These are phyloP conservation scores for Stenotaenia linearis DNA, from an alignment of 2,888 invertebrate species.

Conservation along the genomic window DNA sequence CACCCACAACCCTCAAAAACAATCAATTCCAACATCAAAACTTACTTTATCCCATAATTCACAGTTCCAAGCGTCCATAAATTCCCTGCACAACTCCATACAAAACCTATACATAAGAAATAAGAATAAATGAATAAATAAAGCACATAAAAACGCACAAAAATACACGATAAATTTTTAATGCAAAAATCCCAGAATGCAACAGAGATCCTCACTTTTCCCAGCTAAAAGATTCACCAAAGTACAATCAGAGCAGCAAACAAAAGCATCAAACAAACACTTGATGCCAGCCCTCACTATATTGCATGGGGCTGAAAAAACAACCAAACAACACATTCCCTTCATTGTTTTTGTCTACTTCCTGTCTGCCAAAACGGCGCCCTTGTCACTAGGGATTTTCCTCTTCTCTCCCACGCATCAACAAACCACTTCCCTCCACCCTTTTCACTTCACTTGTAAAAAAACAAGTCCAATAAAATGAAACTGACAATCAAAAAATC, in stretches of 20 bases:
- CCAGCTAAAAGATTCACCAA: neutral
- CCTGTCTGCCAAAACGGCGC: conserved; percentile 11
- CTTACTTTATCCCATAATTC: too few relatives aligned
- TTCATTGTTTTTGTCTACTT: conserved; percentile 15
- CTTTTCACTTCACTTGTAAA: neutral
- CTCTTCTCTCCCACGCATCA: neutral
- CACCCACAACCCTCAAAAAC: too few relatives aligned
- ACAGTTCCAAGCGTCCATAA: too few relatives aligned
- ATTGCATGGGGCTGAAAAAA: neutral
- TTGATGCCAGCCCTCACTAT: neutral
- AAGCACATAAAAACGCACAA: neutral
- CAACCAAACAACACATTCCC: conserved; percentile 15
- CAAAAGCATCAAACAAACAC: conserved; percentile 5
- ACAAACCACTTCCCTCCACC: conserved; percentile 1
- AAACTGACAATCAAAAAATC: neutral
- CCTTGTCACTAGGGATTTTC: conserved; percentile 1
- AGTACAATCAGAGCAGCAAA: neutral
- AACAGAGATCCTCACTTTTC: neutral
- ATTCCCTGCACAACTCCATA: too few relatives aligned
- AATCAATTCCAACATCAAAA: too few relatives aligned
- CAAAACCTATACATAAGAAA: neutral
- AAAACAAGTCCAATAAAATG: neutral
- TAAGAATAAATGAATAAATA: neutral
- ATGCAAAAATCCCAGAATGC: neutral
- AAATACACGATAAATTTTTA: neutral